These are phyloP conservation scores for Aplysina aerophoba DNA, from an alignment of 37 sponge, comb jelly and placozoan genomes.

Conservation along the genomic window DNA sequence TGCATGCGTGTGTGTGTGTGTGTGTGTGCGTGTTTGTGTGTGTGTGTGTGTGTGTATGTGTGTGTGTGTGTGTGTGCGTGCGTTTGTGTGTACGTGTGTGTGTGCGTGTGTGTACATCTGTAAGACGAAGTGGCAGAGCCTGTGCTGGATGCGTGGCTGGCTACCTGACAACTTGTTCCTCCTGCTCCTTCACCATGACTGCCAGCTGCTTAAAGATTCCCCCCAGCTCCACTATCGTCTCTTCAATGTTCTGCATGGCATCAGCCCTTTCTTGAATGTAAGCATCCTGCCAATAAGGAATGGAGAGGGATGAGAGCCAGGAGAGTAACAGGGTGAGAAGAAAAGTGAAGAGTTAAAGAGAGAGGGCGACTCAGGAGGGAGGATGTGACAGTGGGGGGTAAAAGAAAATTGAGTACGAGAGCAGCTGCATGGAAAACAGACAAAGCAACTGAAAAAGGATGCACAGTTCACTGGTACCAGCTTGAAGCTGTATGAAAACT, in stretches of 20 bases:
- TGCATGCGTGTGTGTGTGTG: not conserved
- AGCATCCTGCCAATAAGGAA: no score
- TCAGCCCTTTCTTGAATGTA: conserved; percentile 93
- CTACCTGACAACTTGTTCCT: conserved; percentile 90
- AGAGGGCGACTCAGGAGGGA: not conserved
- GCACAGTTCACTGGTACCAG: no score
- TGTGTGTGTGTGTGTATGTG: no score
- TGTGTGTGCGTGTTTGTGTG: not conserved
- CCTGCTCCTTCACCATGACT: conserved; percentile 97
- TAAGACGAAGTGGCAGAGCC: not conserved
- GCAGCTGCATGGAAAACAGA: not conserved
- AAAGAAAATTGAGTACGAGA: not conserved
- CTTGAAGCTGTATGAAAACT: no score
- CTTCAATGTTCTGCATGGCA: conserved; percentile 93
- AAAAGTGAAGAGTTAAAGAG: not conserved
- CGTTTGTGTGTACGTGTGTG: conserved; percentile 11
- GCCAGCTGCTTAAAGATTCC: conserved; percentile 94
- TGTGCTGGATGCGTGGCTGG: not conserved
- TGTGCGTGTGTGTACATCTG: conserved; percentile 10
- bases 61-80: no score
- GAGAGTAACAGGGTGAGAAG: not conserved
- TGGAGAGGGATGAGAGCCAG: not conserved
- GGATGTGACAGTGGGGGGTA: not conserved
- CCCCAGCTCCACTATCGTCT: conserved; percentile 96
- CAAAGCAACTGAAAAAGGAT: no score